These are phyloP conservation scores for Tetragnatha versicolor DNA, from an alignment of 1,140 invertebrate genomes.

Conservation along the genomic window DNA sequence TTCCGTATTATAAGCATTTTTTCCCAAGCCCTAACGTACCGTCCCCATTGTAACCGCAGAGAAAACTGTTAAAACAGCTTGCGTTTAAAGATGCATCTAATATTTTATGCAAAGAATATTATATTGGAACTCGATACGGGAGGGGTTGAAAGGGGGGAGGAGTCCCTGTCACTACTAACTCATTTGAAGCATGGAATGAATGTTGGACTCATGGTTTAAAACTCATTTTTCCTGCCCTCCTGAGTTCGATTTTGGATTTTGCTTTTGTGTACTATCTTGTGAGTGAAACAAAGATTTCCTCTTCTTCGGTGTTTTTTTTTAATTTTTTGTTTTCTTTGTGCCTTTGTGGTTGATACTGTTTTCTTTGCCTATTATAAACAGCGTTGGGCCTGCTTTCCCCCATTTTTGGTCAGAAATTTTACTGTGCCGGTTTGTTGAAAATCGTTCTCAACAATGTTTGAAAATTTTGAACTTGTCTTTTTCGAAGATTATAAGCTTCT, in stretches of 20 bases:
- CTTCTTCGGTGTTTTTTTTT: background rate
- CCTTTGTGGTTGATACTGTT: background rate
- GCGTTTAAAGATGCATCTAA: slow-evolving; percentile 39
- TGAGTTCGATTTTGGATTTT: slow-evolving; percentile 44
- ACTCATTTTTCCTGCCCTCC: slow-evolving; percentile 22
- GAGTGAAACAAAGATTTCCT: background rate
- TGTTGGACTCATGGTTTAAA: slow-evolving; percentile 38
- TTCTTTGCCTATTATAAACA: background rate
- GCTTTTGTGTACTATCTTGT: background rate
- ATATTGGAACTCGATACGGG: slow-evolving; percentile 42
- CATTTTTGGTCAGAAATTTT: no score
- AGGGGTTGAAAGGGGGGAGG: background rate
- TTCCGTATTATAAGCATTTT: slow-evolving; percentile 40
- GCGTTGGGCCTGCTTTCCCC: background rate
- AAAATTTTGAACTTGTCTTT: no score
- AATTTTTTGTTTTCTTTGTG: background rate
- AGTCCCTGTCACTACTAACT: slow-evolving; percentile 6
- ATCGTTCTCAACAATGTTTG: no score
- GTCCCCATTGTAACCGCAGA: slow-evolving; percentile 24
- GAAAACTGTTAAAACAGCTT: slow-evolving; percentile 43
- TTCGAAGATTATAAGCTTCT: no score
- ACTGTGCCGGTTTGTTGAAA: no score
- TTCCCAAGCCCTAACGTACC: background rate
- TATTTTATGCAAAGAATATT: slow-evolving; percentile 49
- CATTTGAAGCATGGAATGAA: slow-evolving; percentile 27